Conservation (phyloP, 92 coral and sea anemone genomes). For the Desmophyllum pertusum region DNA sequence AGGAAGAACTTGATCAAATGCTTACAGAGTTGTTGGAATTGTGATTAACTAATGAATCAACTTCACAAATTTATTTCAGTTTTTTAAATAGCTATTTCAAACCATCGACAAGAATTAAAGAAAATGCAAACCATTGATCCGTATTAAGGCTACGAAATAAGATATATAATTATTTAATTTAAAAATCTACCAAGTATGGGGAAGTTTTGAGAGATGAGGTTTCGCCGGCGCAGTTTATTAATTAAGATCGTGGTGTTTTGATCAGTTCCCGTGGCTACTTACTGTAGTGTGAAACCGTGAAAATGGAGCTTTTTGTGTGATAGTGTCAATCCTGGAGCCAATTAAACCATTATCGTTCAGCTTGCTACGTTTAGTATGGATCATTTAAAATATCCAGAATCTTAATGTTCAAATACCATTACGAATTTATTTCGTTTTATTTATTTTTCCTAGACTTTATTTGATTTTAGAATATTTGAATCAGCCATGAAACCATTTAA, state of each 20-base stretch:
- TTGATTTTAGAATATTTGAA: neutral
- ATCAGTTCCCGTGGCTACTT: neutral
- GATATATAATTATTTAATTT: neutral
- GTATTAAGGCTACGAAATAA: neutral
- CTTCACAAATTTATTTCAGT: neutral
- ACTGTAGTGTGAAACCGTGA: neutral
- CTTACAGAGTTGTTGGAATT: slow-evolving; percentile 34
- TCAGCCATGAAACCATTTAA: neutral
- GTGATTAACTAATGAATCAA: neutral
- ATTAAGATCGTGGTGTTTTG: neutral
- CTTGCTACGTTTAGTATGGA: neutral
- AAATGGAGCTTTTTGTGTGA: neutral
- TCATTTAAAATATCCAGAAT: neutral
- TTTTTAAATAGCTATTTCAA: neutral
- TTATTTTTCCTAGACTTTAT: neutral
- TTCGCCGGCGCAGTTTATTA: neutral
- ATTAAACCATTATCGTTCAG: neutral
- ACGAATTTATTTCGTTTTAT: neutral
- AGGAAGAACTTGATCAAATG: slow-evolving; percentile 44
- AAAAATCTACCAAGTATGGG: neutral
- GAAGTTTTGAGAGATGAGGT: neutral
- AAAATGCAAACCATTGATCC: neutral
- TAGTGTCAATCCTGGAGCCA: neutral
- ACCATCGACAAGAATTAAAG: neutral
- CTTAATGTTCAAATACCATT: neutral